phyloP scores from a whole-genome alignment of 2,888 invertebrate species.

The Polia nebulosa region DNA sequence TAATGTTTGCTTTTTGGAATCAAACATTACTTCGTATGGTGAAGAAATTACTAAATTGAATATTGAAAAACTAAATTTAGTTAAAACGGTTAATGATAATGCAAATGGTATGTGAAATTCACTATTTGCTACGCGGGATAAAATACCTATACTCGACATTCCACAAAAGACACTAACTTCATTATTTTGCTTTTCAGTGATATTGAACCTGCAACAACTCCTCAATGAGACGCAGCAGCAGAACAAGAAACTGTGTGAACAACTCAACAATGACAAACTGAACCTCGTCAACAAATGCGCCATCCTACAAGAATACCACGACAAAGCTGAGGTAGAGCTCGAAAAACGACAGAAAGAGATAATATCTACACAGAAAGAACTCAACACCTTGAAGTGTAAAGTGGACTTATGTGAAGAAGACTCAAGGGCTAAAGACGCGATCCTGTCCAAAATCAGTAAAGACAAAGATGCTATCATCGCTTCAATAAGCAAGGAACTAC shows the following conservation, averaged over 20 bases:
- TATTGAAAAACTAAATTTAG: slow-evolving; percentile 64
- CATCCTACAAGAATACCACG: slow-evolving; percentile 76
- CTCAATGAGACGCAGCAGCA: slow-evolving; percentile 72
- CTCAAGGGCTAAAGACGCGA: slow-evolving; percentile 66
- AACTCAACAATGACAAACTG: slow-evolving; percentile 71
- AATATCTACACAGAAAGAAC: slow-evolving; percentile 65
- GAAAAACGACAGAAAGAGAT: slow-evolving; percentile 76
- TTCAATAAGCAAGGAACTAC: slow-evolving; percentile 73
- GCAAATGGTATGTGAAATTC: slow-evolving; percentile 69
- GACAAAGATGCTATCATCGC: slow-evolving; percentile 63
- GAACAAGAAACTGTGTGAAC: slow-evolving; percentile 69
- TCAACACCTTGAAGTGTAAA: slow-evolving; percentile 63
- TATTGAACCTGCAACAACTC: slow-evolving; percentile 72
- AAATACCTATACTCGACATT: neutral
- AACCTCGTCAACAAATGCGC: slow-evolving; percentile 74
- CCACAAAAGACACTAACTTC: neutral
- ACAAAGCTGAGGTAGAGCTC: slow-evolving; percentile 76
- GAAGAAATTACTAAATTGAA: slow-evolving; percentile 59
- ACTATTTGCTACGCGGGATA: neutral
- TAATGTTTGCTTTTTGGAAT: slow-evolving; percentile 28
- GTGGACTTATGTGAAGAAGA: slow-evolving; percentile 67
- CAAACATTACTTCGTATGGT: slow-evolving; percentile 23
- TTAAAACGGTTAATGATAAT: slow-evolving; percentile 69
- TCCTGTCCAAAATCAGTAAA: slow-evolving; percentile 63
- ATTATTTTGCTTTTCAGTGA: slow-evolving; percentile 71